Conservation (phyloP, 2,113 vertebrate genomes). For the Nestor notabilis region DNA sequence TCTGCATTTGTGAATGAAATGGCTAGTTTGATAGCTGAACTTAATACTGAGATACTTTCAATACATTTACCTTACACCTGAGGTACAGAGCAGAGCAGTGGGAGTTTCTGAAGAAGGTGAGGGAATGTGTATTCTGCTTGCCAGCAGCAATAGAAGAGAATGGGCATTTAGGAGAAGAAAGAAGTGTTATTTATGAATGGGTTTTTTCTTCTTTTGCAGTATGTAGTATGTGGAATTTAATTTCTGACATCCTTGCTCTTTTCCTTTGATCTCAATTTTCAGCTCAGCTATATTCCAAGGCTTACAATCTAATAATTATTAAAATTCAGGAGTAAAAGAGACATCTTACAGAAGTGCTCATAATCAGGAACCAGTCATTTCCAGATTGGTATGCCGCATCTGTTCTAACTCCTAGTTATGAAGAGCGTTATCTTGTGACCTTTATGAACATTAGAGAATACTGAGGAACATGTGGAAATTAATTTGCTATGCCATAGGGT, state of each 20-base stretch:
- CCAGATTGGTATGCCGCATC: background rate
- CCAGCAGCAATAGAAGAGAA: background rate
- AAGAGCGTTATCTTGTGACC: background rate
- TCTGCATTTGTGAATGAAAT: background rate
- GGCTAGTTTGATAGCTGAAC: background rate
- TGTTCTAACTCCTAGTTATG: background rate
- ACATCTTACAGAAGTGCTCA: background rate
- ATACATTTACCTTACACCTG: background rate
- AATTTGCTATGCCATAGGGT: background rate
- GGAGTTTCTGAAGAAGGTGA: background rate
- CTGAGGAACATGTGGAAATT: background rate
- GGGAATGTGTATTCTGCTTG: background rate
- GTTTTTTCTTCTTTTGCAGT: background rate
- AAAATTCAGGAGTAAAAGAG: background rate
- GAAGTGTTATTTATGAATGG: background rate
- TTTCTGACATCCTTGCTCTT: background rate
- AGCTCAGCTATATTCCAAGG: background rate
- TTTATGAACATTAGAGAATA: background rate
- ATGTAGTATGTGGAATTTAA: background rate
- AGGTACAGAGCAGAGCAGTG: background rate
- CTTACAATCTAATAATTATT: background rate
- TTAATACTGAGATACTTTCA: background rate
- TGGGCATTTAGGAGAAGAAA: background rate
- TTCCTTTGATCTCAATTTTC: background rate
- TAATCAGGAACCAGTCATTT: background rate